Evolutionary conservation across 2,888 invertebrate genomes (phyloP), one percentile per base, ranked within the genome.

Genomic region (Deilephila elpenor): DNA sequence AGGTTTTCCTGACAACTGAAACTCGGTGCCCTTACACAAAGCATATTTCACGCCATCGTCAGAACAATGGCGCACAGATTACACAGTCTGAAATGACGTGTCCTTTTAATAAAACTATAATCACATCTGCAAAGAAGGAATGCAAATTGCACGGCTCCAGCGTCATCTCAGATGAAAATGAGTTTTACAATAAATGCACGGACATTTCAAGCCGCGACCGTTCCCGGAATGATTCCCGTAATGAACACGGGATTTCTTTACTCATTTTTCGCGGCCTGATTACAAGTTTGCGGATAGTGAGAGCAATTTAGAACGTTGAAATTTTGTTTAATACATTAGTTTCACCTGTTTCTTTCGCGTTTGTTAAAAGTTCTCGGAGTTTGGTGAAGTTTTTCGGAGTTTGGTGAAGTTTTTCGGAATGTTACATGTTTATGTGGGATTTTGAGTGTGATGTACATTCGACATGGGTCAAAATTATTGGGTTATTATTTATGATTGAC

Each of bases 151-250:
- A 64, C 37, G 20, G 44, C 51, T 67, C 20, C 67, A 20, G 44
- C 37, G 60, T 60, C 60, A 25, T 51, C 44, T 67, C 67, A 44
- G 67, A 14, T 67, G 67, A 25, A 67, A 67, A 67, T 67, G 67
- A 67, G 67, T 67, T 67, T 67, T 67, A 25, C 51, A 67, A 51
- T 67, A 67, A 67, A 67, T 67, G 67, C 37, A 64, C 64, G 11
- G 25, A 44, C 44, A 67, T 44, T 67, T 44, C 25, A 25, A 17
- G 67, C 51, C 37, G 11, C 64, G 64, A 14, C 44, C 20, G 51
- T 20, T 19, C 44, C 7, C 44, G 64, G 37, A 20, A 67, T 44
- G 7, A 51, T 67, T 67, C 51, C 6, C 20, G 67, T 51, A 67
- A 67, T 67, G 67, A 67, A 51, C 44, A 67, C 25, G 67, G 20